These are phyloP conservation scores for Mamestra configurata DNA, from an alignment of 1,140 invertebrate species.

Conservation along the genomic window DNA sequence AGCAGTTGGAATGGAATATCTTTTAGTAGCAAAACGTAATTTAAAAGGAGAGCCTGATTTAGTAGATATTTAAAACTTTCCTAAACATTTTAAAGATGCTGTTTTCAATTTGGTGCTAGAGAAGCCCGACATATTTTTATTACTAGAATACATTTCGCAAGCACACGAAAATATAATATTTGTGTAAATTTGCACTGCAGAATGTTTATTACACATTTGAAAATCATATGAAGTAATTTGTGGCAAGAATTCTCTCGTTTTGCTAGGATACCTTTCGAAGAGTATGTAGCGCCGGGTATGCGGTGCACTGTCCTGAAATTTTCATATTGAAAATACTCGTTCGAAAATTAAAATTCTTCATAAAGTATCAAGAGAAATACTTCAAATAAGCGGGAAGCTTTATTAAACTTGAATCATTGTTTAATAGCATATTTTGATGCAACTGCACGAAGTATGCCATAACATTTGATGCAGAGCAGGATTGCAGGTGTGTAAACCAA, in stretches of 20 bases:
- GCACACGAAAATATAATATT: conserved; percentile 33
- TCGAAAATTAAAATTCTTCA: conserved; percentile 39
- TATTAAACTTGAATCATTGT: neutral
- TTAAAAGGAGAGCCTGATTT: neutral
- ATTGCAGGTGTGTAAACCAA: too few relatives aligned
- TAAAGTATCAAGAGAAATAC: conserved; percentile 6
- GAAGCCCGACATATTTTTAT: conserved; percentile 12
- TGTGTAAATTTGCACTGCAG: conserved; percentile 10
- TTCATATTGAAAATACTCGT: conserved; percentile 47
- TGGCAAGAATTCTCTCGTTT: conserved; percentile 31
- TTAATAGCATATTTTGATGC: neutral
- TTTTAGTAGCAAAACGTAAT: conserved; percentile 18
- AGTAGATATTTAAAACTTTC: neutral
- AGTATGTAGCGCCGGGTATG: conserved; percentile 14
- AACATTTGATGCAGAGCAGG: too few relatives aligned
- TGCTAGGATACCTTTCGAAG: conserved; percentile 36
- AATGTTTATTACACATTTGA: conserved; percentile 43
- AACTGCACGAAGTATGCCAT: too few relatives aligned
- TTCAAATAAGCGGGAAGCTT: neutral
- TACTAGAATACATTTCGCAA: conserved; percentile 6
- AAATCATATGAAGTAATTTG: conserved; percentile 44
- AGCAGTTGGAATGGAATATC: conserved; percentile 24
- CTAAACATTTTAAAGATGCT: neutral
- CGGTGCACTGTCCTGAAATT: conserved; percentile 31
- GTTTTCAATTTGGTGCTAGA: neutral